Evolutionary conservation across 2,888 invertebrate genomes (phyloP), one percentile per base, ranked within the genome.

Genomic region (Eumerus sabulonum): DNA sequence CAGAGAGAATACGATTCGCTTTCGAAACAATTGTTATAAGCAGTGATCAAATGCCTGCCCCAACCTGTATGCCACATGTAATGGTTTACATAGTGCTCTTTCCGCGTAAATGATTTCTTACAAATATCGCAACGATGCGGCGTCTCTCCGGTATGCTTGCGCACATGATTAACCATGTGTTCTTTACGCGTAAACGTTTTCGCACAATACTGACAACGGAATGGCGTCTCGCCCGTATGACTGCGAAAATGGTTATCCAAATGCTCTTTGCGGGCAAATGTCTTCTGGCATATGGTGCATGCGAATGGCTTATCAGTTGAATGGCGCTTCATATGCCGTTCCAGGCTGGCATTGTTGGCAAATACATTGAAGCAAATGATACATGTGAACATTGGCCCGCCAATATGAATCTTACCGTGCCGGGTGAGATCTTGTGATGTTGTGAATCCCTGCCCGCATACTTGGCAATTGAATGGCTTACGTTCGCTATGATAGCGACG

Each of bases 61-160:
- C 84, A 85, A 91, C 92, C 92, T 84, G 92, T 93, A 85, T 90
- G 90, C 90, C 90, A 90, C 84, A 93, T 93, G 85, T 94, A 94
- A 85, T 96, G 96, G 89, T 95, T 95, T 89, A 95, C 94, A 83
- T 96, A 91, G 88, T 96, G 96, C 87, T 96, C 96, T 87, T 96
- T 96, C 77, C 96, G 91, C 38, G 95, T 95, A 89, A 96, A 96
- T 38, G 94, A 94, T 89, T 96, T 96, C 82, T 94, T 95, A 89
- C 96, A 96, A 85, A 94, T 94, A 51, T 94, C 93, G 90, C 96
- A 96, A 83, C 93, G 94, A 87, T 95, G 95, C 13, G 95, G 95
- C 87, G 95, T 95, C 88, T 95, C 95, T 82, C 95, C 95, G 9
- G 94, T 92, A 87, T 95, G 92, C 82, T 95, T 92, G 86, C 96